A percentile compares a stretch with the other conserved stretches of the same genome.
Conservation (phyloP, 2,888 invertebrate species). For the Trichopria drosophilae region DNA sequence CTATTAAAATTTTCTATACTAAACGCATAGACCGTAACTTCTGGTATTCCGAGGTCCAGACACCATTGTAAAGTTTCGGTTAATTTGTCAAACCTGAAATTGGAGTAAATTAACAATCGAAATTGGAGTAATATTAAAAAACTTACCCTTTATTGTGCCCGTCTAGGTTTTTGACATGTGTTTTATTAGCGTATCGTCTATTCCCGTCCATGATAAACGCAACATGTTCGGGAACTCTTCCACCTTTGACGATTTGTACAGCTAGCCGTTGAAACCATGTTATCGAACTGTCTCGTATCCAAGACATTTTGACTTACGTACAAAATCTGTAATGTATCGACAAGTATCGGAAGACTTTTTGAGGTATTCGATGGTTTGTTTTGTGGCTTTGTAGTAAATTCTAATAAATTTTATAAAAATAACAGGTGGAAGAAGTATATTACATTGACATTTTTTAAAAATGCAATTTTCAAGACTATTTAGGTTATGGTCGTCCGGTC, state of each 20-base stretch:
- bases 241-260: constrained; percentile 74
- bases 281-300: constrained; percentile 77
- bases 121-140: background rate
- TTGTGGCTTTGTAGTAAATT: no score
- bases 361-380: no score
- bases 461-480: no score
- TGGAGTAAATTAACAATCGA: background rate
- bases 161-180: constrained; percentile 71
- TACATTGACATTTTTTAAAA: no score
- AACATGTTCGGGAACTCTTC: constrained; percentile 85
- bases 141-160: constrained; percentile 80
- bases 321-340: no score
- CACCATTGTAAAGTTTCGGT: constrained; percentile 73
- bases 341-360: no score
- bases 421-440: no score
- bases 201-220: constrained; percentile 99
- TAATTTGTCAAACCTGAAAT: constrained; percentile 53
- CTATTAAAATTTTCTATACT: constrained; percentile 99
- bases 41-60: constrained; percentile 83
- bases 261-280: constrained; percentile 77
- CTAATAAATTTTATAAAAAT: no score
- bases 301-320: no score
- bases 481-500: no score
- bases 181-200: constrained; percentile 85
- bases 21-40: constrained; percentile 98